Evolutionary conservation across 2,797 vertebrate genomes (phyloP).

Genomic region (Thripadectes ignobilis): DNA sequence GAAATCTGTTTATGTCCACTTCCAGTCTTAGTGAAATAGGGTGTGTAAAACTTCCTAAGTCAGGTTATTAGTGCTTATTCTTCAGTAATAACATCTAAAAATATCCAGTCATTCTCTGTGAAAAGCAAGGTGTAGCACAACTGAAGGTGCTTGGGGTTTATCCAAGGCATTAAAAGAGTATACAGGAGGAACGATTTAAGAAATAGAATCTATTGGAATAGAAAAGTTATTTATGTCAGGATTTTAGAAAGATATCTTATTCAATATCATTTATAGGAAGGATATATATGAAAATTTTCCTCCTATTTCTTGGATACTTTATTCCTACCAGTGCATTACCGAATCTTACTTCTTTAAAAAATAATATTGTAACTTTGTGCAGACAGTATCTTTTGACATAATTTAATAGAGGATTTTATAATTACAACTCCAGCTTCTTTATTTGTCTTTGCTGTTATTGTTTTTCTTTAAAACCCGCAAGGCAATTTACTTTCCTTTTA

Average conservation of each 20-base stretch:
- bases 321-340: background rate
- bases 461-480: background rate
- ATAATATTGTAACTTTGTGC: background rate
- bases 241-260: background rate
- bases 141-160: background rate
- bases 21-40: background rate
- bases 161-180: background rate
- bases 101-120: background rate
- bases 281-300: background rate
- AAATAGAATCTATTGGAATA: background rate
- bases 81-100: background rate
- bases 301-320: background rate
- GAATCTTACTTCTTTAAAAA: background rate
- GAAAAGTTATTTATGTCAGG: background rate
- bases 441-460: background rate
- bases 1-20: background rate
- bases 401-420: background rate
- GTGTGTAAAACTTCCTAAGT: background rate
- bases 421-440: background rate
- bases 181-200: background rate
- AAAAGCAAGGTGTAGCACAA: background rate
- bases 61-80: background rate
- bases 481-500: conserved; percentile 53
- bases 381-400: background rate
- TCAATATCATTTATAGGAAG: background rate